phyloP scores from a whole-genome alignment of 2,113 vertebrate species.

The Mus pahari region DNA sequence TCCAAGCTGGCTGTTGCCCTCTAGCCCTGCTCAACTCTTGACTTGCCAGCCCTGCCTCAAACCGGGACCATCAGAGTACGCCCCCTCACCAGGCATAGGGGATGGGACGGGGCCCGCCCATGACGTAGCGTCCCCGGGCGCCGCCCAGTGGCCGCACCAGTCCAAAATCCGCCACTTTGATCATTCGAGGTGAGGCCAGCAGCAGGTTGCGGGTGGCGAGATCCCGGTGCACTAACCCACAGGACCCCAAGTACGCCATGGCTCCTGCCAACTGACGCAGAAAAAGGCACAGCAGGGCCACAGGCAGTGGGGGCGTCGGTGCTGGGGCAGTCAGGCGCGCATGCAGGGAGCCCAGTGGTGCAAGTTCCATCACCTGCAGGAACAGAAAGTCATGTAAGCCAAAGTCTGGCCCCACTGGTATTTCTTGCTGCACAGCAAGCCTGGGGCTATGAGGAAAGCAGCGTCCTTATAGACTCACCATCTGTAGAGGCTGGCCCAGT shows the following conservation, averaged over 20 bases:
- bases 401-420: not conserved
- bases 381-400: not conserved
- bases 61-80: rapidly evolving
- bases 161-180: slow-evolving; percentile 94
- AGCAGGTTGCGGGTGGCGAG: slow-evolving; percentile 93
- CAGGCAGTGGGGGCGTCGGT: slow-evolving; percentile 83
- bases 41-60: not conserved
- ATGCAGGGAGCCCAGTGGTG: slow-evolving; percentile 89
- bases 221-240: slow-evolving; percentile 92
- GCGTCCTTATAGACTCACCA: slow-evolving; percentile 83
- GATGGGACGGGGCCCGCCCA: slow-evolving; percentile 91
- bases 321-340: slow-evolving; percentile 87
- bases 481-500: slow-evolving; percentile 92
- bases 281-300: slow-evolving; percentile 91
- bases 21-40: not conserved
- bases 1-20: not conserved
- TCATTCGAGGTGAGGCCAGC: slow-evolving; percentile 86
- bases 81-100: slow-evolving; percentile 92
- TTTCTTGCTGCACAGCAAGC: not conserved
- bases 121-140: slow-evolving; percentile 90
- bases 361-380: slow-evolving; percentile 92
- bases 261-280: slow-evolving; percentile 90
- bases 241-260: slow-evolving; percentile 92
- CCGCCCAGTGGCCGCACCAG: slow-evolving; percentile 89
- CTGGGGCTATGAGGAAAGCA: not conserved